A percentile compares a stretch with the other conserved stretches of the same genome.
These are phyloP conservation scores for Horisme vitalbata DNA, from an alignment of 2,888 invertebrate species.

Conservation along the genomic window DNA sequence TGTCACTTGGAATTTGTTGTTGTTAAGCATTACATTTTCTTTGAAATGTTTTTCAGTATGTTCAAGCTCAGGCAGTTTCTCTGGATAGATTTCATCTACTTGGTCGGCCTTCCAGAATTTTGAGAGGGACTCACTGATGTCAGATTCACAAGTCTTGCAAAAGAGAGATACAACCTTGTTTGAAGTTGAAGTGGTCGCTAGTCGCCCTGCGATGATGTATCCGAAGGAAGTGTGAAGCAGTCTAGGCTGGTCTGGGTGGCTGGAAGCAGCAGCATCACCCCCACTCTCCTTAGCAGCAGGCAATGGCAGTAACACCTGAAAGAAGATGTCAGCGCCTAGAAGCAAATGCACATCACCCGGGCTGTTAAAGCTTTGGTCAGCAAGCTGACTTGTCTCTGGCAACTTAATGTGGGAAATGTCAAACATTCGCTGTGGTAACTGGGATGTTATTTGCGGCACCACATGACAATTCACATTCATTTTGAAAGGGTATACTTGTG, in stretches of 20 bases:
- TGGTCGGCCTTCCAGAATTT: background rate
- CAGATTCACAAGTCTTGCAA: conserved; percentile 2
- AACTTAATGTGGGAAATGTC: conserved; percentile 1
- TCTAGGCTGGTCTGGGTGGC: conserved; percentile 1
- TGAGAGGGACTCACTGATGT: conserved; percentile 1
- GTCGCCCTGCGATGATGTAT: background rate
- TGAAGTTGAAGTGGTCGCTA: background rate
- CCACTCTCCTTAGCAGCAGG: background rate
- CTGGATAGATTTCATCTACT: background rate
- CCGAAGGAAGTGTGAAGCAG: conserved; percentile 3
- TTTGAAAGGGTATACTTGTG: background rate
- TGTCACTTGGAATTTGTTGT: conserved; percentile 5
- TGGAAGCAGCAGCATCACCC: background rate
- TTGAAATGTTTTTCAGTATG: conserved; percentile 4
- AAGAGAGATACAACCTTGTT: conserved; percentile 4
- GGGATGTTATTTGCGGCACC: conserved; percentile 6
- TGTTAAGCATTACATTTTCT: conserved; percentile 2
- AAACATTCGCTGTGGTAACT: conserved; percentile 13
- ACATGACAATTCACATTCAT: conserved; percentile 1
- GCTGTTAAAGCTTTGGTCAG: conserved; percentile 3
- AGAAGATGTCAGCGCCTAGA: conserved; percentile 19
- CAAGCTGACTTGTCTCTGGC: background rate
- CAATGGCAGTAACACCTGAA: conserved; percentile 15
- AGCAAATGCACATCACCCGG: conserved; percentile 10
- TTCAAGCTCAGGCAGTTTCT: conserved; percentile 9